phyloP scores from a whole-genome alignment of 2,113 vertebrate species.

The Lethenteron camtschaticum region DNA sequence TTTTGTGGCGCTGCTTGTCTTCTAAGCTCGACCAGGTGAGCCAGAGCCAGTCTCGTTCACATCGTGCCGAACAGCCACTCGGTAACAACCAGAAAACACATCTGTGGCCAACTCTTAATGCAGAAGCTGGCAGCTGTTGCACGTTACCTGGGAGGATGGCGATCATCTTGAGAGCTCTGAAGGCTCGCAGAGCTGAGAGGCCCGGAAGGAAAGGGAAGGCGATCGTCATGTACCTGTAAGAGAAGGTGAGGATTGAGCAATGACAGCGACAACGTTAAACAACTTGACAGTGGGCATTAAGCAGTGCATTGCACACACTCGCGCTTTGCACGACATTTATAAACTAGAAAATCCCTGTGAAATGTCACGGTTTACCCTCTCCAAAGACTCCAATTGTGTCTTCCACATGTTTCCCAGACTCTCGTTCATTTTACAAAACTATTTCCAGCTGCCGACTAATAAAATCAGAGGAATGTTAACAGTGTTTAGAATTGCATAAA shows the following conservation, averaged over 20 bases:
- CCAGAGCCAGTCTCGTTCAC: not conserved
- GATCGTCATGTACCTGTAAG: constrained; percentile 9
- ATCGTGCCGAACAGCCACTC: too few relatives aligned
- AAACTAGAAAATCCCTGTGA: not conserved
- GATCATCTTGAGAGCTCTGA: constrained; percentile 11
- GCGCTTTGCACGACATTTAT: not conserved
- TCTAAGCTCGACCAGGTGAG: not conserved
- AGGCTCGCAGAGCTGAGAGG: constrained; percentile 9
- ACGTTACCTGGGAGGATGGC: constrained; percentile 9
- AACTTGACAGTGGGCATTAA: not conserved
- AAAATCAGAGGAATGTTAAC: too few relatives aligned
- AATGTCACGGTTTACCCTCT: not conserved
- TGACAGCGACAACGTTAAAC: too few relatives aligned
- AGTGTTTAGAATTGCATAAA: too few relatives aligned
- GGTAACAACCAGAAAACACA: not conserved
- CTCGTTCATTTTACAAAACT: too few relatives aligned
- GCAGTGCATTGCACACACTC: constrained; percentile 3
- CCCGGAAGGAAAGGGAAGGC: constrained; percentile 10
- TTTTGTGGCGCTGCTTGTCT: not conserved
- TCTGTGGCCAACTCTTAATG: not conserved
- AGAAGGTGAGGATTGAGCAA: constrained; percentile 1
- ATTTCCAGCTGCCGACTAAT: too few relatives aligned
- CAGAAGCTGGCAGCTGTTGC: not conserved
- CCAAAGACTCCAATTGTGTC: too few relatives aligned
- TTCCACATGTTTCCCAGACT: too few relatives aligned